Evolutionary conservation across 2,113 vertebrate species (phyloP), one percentile per base, ranked within the genome.

Genomic region (Dicentrarchus labrax): DNA sequence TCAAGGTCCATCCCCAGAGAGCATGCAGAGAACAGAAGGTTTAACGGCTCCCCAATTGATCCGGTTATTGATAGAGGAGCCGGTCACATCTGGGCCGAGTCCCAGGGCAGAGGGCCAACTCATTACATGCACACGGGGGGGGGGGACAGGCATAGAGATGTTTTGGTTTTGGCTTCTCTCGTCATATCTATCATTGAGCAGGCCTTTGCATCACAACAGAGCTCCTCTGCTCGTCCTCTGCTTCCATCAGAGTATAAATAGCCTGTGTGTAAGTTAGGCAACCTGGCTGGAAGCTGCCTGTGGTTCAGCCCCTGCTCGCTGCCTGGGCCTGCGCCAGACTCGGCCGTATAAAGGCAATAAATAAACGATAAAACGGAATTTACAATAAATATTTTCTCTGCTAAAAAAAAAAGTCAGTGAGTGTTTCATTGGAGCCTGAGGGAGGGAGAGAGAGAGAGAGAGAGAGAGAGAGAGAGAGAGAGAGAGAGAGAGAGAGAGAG

Each of bases 31-130:
- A 57, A 64, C 16, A 72, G 50, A 51, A n/a, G 50, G 16, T 72
- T 66, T 57, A 64, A 79, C 12, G 5, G 64, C 79, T 60, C 80
- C 76, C 64, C 22, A 47, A 60, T 53, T 89, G 92, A 74, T 88
- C 82, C 76, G 86, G 73, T 87, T 88, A 89, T 86, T 89, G 70
- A 83, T 64, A 54, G 87, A 88, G 17, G 66, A 73, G 72, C 57
- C 19, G 76, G 89, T 84, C 93, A 82, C 94, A 90, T 72, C 91
- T 88, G 93, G 80, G 86, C 62, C 80, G n/a, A 61, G 80, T 74
- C 84, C 59, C 51, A 65, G 74, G 80, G 71, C 72, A 76, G 43
- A 71, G 41, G 83, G 81, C 71, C 72, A 84, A 24, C 74, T 86
- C 82, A 91, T 92, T 89, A 79, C 41, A 56, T 66, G 56, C 22